A percentile compares a stretch with the other conserved stretches of the same genome.
Evolutionary conservation across 2,888 invertebrate species (phyloP).

Genomic region (Campoletis raptor): DNA sequence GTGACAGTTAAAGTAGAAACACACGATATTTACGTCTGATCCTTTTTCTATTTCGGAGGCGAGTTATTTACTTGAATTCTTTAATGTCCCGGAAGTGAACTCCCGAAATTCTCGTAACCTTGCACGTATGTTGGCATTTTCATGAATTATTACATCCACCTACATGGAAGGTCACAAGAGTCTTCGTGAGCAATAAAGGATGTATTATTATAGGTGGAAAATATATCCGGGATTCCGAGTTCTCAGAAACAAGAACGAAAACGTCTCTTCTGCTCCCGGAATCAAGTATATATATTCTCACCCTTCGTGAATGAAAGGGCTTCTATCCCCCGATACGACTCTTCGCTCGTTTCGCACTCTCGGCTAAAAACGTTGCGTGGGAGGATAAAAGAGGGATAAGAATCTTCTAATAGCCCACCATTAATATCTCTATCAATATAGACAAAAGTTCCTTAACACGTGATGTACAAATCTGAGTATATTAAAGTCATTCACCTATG

Average conservation of each 20-base stretch:
- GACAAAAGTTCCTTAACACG: background rate
- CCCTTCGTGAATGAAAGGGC: slow-evolving; percentile 43
- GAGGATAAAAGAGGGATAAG: slow-evolving; percentile 14
- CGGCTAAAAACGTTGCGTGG: background rate
- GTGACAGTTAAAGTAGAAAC: background rate
- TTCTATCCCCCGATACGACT: slow-evolving; percentile 13
- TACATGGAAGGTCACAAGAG: slow-evolving; percentile 41
- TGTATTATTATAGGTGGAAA: slow-evolving; percentile 16
- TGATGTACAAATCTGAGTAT: background rate
- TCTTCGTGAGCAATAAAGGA: slow-evolving; percentile 49
- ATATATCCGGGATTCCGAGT: slow-evolving; percentile 22
- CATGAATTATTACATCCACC: slow-evolving; percentile 50
- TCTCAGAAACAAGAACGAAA: slow-evolving; percentile 29
- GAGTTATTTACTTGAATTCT: slow-evolving; percentile 3
- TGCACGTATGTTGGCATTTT: background rate
- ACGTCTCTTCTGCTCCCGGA: background rate
- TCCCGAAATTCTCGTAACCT: slow-evolving; percentile 14
- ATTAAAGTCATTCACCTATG: background rate
- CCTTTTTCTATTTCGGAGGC: background rate
- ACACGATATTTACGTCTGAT: background rate
- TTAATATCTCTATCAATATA: slow-evolving; percentile 9
- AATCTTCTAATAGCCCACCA: slow-evolving; percentile 19
- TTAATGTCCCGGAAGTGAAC: slow-evolving; percentile 10
- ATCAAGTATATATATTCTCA: slow-evolving; percentile 50
- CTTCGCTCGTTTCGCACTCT: slow-evolving; percentile 1